Evolutionary conservation across 2,797 vertebrate genomes (phyloP).

Genomic region (Cynopterus sphinx): DNA sequence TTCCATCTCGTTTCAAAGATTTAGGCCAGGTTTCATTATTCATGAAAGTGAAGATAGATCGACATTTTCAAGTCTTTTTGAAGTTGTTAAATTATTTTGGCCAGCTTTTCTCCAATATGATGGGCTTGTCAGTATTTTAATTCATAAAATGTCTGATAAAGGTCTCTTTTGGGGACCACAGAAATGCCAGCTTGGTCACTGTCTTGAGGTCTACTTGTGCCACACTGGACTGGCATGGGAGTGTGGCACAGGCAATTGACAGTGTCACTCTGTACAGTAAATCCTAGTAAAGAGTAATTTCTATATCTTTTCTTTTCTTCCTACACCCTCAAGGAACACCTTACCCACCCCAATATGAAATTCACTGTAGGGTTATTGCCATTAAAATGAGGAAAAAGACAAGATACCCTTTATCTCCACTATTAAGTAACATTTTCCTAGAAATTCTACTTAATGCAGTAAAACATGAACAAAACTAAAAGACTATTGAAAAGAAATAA

Average conservation of each 20-base stretch:
- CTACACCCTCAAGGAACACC: background rate
- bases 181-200: background rate
- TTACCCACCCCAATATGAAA: background rate
- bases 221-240: too few species aligned
- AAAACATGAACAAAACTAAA: background rate
- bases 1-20: constrained; percentile 33
- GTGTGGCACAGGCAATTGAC: accelerated
- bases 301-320: background rate
- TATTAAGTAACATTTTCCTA: background rate
- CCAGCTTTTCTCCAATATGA: background rate
- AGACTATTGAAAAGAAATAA: background rate
- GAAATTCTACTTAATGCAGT: background rate
- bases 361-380: background rate
- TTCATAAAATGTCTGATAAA: background rate
- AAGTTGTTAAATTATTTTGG: background rate
- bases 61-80: background rate
- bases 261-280: background rate
- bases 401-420: background rate
- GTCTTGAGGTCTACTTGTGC: background rate
- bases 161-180: background rate
- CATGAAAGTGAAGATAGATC: background rate
- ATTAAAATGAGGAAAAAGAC: background rate
- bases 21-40: background rate
- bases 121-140: background rate
- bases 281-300: background rate